Percentiles rank a stretch among this genome's conserved stretches.
phyloP scores from a whole-genome alignment of 2,797 vertebrate species.

The Sebastes cheni region DNA sequence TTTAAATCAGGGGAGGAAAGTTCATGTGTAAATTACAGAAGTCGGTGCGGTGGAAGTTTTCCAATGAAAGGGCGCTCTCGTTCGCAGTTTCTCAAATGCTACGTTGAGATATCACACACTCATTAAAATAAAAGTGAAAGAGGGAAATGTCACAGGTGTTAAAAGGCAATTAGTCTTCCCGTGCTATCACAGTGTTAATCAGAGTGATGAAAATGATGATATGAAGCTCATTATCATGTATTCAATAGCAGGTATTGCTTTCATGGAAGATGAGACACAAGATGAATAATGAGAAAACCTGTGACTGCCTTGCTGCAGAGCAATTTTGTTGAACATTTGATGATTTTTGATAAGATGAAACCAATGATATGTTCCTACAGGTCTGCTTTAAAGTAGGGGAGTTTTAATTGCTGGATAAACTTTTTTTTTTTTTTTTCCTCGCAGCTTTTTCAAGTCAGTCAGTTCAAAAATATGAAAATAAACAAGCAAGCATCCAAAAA shows the following conservation, averaged over 20 bases:
- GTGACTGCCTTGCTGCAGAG: slow-evolving; percentile 39
- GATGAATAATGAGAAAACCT: slow-evolving; percentile 58
- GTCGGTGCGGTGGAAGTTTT: slow-evolving; percentile 69
- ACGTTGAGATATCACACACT: slow-evolving; percentile 61
- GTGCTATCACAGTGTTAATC: slow-evolving; percentile 76
- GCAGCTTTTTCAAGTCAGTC: slow-evolving; percentile 43
- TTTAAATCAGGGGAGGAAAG: slow-evolving; percentile 77
- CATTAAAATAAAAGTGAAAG: slow-evolving; percentile 63
- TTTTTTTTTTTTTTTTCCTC: neutral
- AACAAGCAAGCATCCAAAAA: slow-evolving; percentile 61
- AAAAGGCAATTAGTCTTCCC: slow-evolving; percentile 81
- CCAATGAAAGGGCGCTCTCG: slow-evolving; percentile 41
- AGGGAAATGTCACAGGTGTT: slow-evolving; percentile 77
- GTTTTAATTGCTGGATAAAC: slow-evolving; percentile 66
- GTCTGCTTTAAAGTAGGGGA: slow-evolving; percentile 40
- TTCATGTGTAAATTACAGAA: slow-evolving; percentile 74
- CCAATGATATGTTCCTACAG: slow-evolving; percentile 49
- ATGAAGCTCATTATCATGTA: slow-evolving; percentile 68
- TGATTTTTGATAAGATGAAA: slow-evolving; percentile 69
- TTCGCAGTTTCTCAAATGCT: slow-evolving; percentile 62
- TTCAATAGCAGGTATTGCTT: slow-evolving; percentile 67
- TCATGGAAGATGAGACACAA: slow-evolving; percentile 64
- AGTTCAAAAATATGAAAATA: slow-evolving; percentile 63
- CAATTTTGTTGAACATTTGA: slow-evolving; percentile 65
- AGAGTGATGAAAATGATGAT: slow-evolving; percentile 65